Evolutionary conservation across 2,113 vertebrate species (phyloP), one percentile per base, ranked within the genome.

Genomic region (Scortum barcoo): DNA sequence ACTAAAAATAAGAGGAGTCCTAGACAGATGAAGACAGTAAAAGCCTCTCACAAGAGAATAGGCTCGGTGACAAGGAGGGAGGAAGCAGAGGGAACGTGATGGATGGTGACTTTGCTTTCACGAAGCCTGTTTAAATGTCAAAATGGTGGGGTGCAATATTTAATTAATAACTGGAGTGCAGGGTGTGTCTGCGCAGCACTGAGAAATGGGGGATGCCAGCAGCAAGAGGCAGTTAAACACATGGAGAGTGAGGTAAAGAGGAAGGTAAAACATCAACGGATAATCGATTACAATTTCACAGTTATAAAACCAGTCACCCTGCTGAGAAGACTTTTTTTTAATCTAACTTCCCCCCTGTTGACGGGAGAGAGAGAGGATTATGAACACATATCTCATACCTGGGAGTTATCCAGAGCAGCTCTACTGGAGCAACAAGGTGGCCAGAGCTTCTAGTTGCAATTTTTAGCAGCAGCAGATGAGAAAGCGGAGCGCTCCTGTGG

Each of bases 121-220:
- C 36, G 19, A 73, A 80, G 76, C 36, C 70, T 40, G 42, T 63
- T 74, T 69, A 77, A 91, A 89, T 83, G 81, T 88, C 60, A 81
- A 9, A 50, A 53, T 66, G 76, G 60, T 81, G 66, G 6, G 26
- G 70, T 4, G 5, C 40, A 81, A 83, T 66, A 83, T 80, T 71
- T 24, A 48, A 77, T 93, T 83, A 88, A 85, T 88, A 85, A 85
- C 62, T 26, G 16, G 26, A 78, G 50, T 26, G 46, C 22, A 40
- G 26, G 50, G 57, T 66, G 30, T 73, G 69, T 77, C 44, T 53
- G 74, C 54, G 74, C 58, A 75, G 63, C 56, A 48, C 53, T 24
- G 72, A 85, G 42, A 54, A 57, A 72, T 54, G 24, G 12, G 60
- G 30, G 16, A 70, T 62, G 53, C 12, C 33, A 58, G 56, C 19